A percentile compares a stretch with the other conserved stretches of the same genome.
phyloP scores from a whole-genome alignment of 2,797 vertebrate genomes.

The Gastrophryne carolinensis region DNA sequence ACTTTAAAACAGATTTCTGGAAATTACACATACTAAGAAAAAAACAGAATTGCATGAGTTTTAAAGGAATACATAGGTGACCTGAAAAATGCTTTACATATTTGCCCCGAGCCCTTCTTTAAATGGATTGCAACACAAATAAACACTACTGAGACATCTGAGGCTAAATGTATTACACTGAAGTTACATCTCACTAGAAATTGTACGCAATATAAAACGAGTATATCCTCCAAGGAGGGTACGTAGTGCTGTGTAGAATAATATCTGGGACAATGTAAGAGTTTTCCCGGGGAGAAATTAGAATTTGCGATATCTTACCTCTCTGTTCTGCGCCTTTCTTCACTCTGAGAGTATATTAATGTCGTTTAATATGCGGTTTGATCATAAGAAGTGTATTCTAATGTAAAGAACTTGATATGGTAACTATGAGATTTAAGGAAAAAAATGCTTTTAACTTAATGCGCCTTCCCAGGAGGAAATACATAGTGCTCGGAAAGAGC shows the following conservation, averaged over 20 bases:
- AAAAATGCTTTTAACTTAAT: not conserved
- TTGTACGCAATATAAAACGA: constrained; percentile 28
- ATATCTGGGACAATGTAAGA: constrained; percentile 37
- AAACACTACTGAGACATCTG: constrained; percentile 26
- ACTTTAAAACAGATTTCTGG: too few species aligned
- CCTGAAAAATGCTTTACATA: not conserved
- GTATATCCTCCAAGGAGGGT: constrained; percentile 21
- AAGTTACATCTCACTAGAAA: constrained; percentile 34
- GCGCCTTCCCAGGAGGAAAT: not conserved
- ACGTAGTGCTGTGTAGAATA: constrained; percentile 11
- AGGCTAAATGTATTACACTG: constrained; percentile 11
- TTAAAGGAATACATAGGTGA: not conserved
- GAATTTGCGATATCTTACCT: constrained; percentile 13
- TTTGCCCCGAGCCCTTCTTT: not conserved
- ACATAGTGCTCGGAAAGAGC: too few species aligned
- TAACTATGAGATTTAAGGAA: not conserved
- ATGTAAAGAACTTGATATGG: not conserved
- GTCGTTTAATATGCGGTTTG: constrained; percentile 40
- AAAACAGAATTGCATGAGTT: not conserved
- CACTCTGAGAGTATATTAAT: constrained; percentile 31
- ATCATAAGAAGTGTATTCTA: constrained; percentile 30
- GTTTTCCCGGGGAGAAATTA: constrained; percentile 30
- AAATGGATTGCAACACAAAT: constrained; percentile 29
- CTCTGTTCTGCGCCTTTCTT: constrained; percentile 5
- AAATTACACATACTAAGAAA: too few species aligned